These are phyloP conservation scores for Procambarus virginalis DNA, from an alignment of 1,140 invertebrate genomes.

Conservation along the genomic window DNA sequence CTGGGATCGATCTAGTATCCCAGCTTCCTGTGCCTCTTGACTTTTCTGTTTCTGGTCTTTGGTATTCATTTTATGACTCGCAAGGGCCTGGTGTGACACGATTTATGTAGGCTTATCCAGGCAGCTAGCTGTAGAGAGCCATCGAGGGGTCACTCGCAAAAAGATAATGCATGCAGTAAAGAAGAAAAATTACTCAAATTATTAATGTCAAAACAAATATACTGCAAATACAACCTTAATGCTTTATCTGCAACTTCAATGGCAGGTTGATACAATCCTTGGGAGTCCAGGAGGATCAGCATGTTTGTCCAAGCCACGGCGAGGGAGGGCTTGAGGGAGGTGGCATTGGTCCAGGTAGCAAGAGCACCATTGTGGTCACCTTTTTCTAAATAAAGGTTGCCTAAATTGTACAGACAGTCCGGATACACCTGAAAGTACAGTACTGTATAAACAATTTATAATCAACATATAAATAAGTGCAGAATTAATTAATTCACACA, in stretches of 20 bases:
- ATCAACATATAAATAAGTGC: neutral
- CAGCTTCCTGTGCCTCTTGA: too few relatives aligned
- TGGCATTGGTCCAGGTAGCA: conserved; percentile 86
- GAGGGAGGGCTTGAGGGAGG: conserved; percentile 84
- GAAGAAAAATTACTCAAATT: too few relatives aligned
- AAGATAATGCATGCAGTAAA: too few relatives aligned
- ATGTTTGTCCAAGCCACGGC: conserved; percentile 93
- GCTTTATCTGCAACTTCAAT: conserved; percentile 67
- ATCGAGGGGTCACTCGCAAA: too few relatives aligned
- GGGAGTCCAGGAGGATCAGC: conserved; percentile 89
- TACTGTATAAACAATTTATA: neutral
- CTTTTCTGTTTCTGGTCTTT: too few relatives aligned
- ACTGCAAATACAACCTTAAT: conserved; percentile 44
- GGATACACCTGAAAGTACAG: conserved; percentile 81
- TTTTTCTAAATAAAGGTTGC: conserved; percentile 86
- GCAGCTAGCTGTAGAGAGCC: too few relatives aligned
- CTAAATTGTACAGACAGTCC: conserved; percentile 95
- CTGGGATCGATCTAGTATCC: too few relatives aligned
- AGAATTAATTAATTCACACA: too few relatives aligned
- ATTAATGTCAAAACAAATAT: too few relatives aligned
- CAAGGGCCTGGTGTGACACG: too few relatives aligned
- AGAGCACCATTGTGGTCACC: conserved; percentile 79
- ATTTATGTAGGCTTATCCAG: too few relatives aligned
- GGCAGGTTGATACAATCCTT: conserved; percentile 75
- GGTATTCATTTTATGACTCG: too few relatives aligned